Base-by-base conservation (phyloP, 1,140 invertebrate genomes). In the Venturia canescens region DNA sequence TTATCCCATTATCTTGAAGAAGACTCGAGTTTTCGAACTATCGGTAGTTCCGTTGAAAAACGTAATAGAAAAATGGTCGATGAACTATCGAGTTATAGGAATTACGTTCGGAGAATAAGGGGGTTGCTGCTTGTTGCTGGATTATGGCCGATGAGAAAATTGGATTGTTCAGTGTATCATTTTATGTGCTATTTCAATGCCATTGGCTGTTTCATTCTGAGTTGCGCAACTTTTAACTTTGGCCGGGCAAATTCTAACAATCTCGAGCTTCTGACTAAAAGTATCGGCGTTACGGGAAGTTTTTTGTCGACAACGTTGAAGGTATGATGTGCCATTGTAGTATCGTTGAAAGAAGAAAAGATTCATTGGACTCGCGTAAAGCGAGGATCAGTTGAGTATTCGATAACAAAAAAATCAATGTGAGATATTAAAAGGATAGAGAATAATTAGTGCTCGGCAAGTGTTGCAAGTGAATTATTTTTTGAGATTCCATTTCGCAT, bases 251-350 rank as follows among this genome's bases (percentile, higher is more conserved):
- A 83, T 70, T 11, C 34, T 0, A 69, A 53, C 18, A 83, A 85
- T 63, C 71, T 87, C 6, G 80, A 70, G 60, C 18, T 66, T 21
- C 69, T 87, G 1, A 84, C 82, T 0, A 85, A 79, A 71, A 80
- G 82, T 18, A 63, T 87, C 7, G 83, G 85, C 69, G 66, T 82
- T 3, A 13, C 77, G 18, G 78, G 85, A 13, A 84, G 85, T 44
- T 87, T 57, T 53, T 53, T 80, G 0, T 79, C 83, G 18, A 48
- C 34, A 3, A 74, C 82, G 53, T 2, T 84, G 5, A 85, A 87
- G 81, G 84, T 87, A 74, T 71, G 50, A 26, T 18, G 38, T 9
- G n/a, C n/a, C n/a, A n/a, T n/a, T n/a, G n/a, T n/a, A n/a, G n/a
- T n/a, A n/a, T n/a, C n/a, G n/a, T n/a, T n/a, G n/a, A n/a, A n/a